Evolutionary conservation across 2,797 vertebrate genomes (phyloP), one percentile per base, ranked within the genome.

Genomic region (Sebastes melanostomus): DNA sequence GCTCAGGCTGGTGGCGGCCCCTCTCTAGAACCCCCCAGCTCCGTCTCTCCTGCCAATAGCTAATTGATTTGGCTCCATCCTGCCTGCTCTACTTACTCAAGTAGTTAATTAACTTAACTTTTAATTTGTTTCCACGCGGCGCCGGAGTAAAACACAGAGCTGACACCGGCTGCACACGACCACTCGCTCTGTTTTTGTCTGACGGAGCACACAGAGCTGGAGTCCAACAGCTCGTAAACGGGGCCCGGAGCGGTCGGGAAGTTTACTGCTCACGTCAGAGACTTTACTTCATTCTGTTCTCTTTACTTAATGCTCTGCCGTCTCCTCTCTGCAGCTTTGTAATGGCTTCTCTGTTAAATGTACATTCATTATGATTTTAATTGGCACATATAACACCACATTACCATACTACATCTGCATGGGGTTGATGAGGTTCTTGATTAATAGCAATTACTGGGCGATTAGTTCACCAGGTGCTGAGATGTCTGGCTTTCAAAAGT

Each of bases 61-160:
- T 94, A 95, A 94, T 94, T 94, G 92, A 93, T 94, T 92, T 94
- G 92, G 93, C 93, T 94, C 87, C 86, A 79, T 87, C 80, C 83
- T 61, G 88, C 90, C 89, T 86, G 89, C 89, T 92, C 90, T 89
- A 90, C 92, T 94, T 91, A 90, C 86, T 92, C 76, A 84, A 93
- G 90, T 90, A 91, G 91, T 94, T 94, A 92, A 93, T 94, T 94
- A 93, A 93, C 91, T 94, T 88, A 90, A 93, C 91, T 93, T 93
- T 94, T 91, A 92, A 94, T 94, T 93, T 52, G 70, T 86, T 83
- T 89, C 77, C 83, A 83, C 84, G 72, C 86, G 32, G 85, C 8
- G 86, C 66, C 56, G 9, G 73, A 38, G 54, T 86, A 72, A 84
- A 89, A 84, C 81, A 84, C 58, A 74, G 85, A 90, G 87, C 77